Base-by-base conservation (phyloP, 2,113 vertebrate species). In the Gasterosteus aculeatus region DNA sequence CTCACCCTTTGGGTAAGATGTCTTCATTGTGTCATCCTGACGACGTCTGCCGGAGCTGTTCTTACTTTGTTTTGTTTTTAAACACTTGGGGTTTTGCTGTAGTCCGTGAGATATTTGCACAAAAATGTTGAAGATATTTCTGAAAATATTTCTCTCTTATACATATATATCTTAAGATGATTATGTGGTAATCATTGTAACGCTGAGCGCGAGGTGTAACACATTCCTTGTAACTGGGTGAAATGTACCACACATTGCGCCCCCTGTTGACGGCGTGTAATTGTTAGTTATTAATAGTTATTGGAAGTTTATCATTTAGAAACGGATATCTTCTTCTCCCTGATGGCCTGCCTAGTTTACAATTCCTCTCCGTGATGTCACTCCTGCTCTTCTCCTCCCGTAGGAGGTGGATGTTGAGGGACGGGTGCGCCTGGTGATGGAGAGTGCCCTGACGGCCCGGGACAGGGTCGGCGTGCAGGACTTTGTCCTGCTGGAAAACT, bases 391-490 rank as follows among this genome's bases (percentile, higher is more conserved):
- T 53, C 5, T 82, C 26, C 67, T 29, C 70, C 44, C 73, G 62
- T 84, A 99, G 97, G 96, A 95, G 67, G 86, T 94, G 61, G 96
- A 95, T 82, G 89, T 95, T 61, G 96, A 98, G 84, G 96, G 97
- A 89, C 94, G 96, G 14, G 92, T 96, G n/a, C 95, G 96, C 3
- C 85, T 97, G 76, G 95, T 95, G 90, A 98, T 99, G 98, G 98
- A 99, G 95, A 96, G 95, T 0, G 93, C 96, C 0, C 93, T 99
- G 85, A 98, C 97, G 0, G 98, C 98, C 56, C 95, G 98, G 0
- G 98, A 99, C 93, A 94, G 98, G 5, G 97, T 99, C 0, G 98
- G 98, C 14, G 98, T 99, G 61, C 98, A 99, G 93, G 98, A 99
- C 80, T 98, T 98, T 46, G 96, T 99, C 87, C 91, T 99, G 85